These are phyloP conservation scores for Eupristina koningsbergeri DNA, from an alignment of 1,140 invertebrate species.

Conservation along the genomic window DNA sequence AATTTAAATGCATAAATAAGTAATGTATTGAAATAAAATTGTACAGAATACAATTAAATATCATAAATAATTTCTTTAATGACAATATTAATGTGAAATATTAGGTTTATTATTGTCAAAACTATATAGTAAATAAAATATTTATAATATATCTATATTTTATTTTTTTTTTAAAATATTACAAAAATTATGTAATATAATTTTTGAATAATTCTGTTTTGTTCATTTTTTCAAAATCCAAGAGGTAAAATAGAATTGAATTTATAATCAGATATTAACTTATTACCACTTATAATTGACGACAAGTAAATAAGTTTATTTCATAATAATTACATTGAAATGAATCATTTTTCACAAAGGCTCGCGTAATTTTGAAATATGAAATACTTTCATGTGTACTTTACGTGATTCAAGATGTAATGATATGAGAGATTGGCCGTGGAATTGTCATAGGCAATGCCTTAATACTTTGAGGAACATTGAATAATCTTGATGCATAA, in stretches of 20 bases:
- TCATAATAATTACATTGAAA: background rate
- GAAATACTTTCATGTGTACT: constrained; percentile 56
- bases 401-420: constrained; percentile 70
- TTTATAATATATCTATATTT: background rate
- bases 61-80: background rate
- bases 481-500: constrained; percentile 24
- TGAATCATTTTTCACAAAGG: background rate
- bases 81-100: no score
- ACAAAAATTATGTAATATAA: no score
- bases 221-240: no score
- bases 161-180: no score
- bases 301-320: background rate
- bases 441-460: constrained; percentile 36
- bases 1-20: background rate
- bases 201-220: background rate
- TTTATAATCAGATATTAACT: background rate
- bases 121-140: no score
- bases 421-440: constrained; percentile 37
- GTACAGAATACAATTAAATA: background rate
- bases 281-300: background rate
- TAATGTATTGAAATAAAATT: background rate
- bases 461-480: constrained; percentile 35
- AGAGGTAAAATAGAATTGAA: background rate
- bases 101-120: no score
- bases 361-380: background rate